Evolutionary conservation across 2,797 vertebrate genomes (phyloP), one percentile per base, ranked within the genome.

Genomic region (Phaenicophaeus curvirostris): DNA sequence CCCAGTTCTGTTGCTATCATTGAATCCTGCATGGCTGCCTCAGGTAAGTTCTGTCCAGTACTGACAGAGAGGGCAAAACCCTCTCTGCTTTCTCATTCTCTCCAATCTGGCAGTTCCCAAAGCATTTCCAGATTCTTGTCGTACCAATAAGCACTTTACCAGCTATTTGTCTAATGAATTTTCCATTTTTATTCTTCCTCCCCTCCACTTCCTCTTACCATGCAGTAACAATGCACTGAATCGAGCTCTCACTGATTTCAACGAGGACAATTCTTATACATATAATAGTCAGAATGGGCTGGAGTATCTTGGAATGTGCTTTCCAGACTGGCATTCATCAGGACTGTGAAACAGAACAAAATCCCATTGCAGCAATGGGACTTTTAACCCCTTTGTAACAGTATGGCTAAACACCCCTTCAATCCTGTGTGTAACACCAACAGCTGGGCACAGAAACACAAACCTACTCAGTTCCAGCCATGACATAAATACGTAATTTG

Each of bases 151-250:
- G 24, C 48, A 85, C 88, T 95, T 94, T 76, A 59, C 48, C 63
- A 93, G 84, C 63, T 87, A 94, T 76, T 90, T 85, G 71, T 58
- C 62, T 88, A 76, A 82, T 65, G 83, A 82, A 94, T 54, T 84
- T 95, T 94, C 94, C 46, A 55, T 82, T 94, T 96, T 95, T 83
- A 93, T 95, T 96, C 85, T 93, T 93, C 88, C 94, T 93, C 94
- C 90, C 89, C 93, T 96, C 93, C 74, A 1, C 79, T 94, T 94
- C 93, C 94, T 94, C 91, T 94, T 89, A 91, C 90, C 87, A 93
- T 0, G 11, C 77, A 57, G 65, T 93, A 94, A 91, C 83, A 71
- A 94, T 41, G 87, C 91, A 66, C 53, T n/a, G 55, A 95, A 78
- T 80, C 42, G 80, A 94, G 95, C 74, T 90, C 91, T 87, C 54